Percentiles rank a stretch among this genome's conserved stretches.
phyloP scores from a whole-genome alignment of 2,113 vertebrate species.

The Euleptes europaea region DNA sequence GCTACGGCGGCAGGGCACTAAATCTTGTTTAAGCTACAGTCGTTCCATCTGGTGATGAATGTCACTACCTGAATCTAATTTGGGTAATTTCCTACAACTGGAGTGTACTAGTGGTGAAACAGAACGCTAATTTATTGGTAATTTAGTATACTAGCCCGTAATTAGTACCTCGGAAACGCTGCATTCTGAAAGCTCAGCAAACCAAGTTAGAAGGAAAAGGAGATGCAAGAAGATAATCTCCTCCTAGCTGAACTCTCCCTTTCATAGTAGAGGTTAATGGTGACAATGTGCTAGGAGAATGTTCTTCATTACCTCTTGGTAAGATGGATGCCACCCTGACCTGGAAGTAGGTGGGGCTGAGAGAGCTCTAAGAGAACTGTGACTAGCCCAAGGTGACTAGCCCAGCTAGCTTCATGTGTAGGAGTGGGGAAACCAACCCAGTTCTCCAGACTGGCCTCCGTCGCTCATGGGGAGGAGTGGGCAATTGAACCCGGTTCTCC shows the following conservation, averaged over 20 bases:
- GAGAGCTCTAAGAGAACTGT: too few relatives aligned
- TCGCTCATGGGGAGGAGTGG: too few relatives aligned
- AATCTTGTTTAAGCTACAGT: conserved; percentile 67
- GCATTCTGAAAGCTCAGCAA: conserved; percentile 72
- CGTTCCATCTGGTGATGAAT: conserved; percentile 67
- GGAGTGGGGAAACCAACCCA: too few relatives aligned
- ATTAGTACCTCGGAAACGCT: conserved; percentile 70
- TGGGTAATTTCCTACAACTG: conserved; percentile 72
- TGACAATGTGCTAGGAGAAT: conserved; percentile 58
- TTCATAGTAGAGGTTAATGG: conserved; percentile 57
- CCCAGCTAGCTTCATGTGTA: too few relatives aligned
- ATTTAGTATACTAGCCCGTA: conserved; percentile 73
- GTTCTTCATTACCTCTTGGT: conserved; percentile 56
- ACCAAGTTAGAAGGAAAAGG: conserved; percentile 6
- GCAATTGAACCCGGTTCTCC: too few relatives aligned
- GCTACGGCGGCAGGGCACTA: conserved; percentile 47
- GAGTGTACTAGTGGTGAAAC: conserved; percentile 69
- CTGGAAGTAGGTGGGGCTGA: too few relatives aligned
- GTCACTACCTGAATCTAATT: conserved; percentile 73
- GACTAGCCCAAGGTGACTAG: too few relatives aligned
- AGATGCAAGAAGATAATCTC: conserved; percentile 6
- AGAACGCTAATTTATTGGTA: conserved; percentile 75
- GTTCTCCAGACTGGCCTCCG: too few relatives aligned
- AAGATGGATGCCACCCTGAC: conserved; percentile 36
- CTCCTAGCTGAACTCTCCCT: conserved; percentile 60